Base-by-base conservation (phyloP, 2,888 invertebrate genomes). In the Pristionchus maxplancki region DNA sequence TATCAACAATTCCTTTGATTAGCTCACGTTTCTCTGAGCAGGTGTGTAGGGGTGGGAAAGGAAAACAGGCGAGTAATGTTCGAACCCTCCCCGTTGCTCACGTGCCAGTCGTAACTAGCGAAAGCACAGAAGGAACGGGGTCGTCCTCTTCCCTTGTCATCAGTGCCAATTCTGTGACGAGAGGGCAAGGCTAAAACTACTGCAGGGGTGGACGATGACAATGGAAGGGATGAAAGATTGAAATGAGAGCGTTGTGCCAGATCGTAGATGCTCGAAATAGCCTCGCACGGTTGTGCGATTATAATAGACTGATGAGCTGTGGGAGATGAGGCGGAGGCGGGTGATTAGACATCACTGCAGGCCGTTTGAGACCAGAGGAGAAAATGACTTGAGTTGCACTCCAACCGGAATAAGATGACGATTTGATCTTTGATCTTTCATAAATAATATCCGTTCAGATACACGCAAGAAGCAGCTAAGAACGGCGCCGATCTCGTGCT, bases 401-500 rank as follows among this genome's bases (percentile, higher is more conserved):
- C n/a, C n/a, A n/a, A n/a, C n/a, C n/a, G n/a, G n/a, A n/a, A n/a
- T n/a, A n/a, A n/a, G n/a, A n/a, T n/a, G n/a, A n/a, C n/a, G n/a
- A n/a, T n/a, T n/a, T 58, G 58, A 58, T 58, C 58, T 6, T 24
- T 58, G 58, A n/a, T n/a, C 31, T 40, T 50, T n/a, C 28, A 28
- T n/a, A 6, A 50, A 31, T 17, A 58, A 37, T 8, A 34, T 3
- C 64, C 3, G 44, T 87, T 50, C 50, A 87, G 86, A 84, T 89
- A 87, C 15, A 89, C 89, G 31, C 88, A 89, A 64, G 90, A 92
- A 48, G 92, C 92, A 6, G 89, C 89, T 15, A 89, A 48, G 48
- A 90, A 91, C 34, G 90, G 90, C 15, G 93, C 93, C 0, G 89
- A 93, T 64, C 89, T 93, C 3, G 92, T 94, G 0, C 88, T 93